Conservation (phyloP, 2,888 invertebrate genomes). For the Tetragnatha montana region DNA sequence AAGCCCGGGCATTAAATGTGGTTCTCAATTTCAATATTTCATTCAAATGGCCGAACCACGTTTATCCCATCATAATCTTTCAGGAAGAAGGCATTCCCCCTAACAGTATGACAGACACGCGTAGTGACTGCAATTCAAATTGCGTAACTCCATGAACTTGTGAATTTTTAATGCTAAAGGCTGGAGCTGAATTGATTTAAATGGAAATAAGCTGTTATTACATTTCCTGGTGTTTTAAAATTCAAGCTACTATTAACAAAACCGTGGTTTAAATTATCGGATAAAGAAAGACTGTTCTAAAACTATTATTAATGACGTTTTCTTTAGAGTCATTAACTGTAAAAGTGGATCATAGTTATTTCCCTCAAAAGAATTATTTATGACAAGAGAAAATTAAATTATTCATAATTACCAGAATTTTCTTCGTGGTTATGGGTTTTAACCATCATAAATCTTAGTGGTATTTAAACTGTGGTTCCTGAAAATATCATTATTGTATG, state of each 20-base stretch:
- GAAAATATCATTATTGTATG: too few species aligned
- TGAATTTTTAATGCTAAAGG: slow-evolving; percentile 52
- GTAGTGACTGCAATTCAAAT: slow-evolving; percentile 42
- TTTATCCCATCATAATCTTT: slow-evolving; percentile 34
- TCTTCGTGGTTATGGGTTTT: neutral
- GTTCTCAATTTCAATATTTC: slow-evolving; percentile 58
- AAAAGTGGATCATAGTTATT: neutral
- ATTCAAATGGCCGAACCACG: slow-evolving; percentile 33
- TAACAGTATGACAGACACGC: slow-evolving; percentile 20
- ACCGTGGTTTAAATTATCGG: slow-evolving; percentile 19
- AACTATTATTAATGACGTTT: slow-evolving; percentile 42
- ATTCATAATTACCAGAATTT: slow-evolving; percentile 31
- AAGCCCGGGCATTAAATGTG: slow-evolving; percentile 35
- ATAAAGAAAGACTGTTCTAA: neutral
- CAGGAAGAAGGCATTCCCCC: slow-evolving; percentile 56
- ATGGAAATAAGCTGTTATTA: slow-evolving; percentile 35
- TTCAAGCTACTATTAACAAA: slow-evolving; percentile 18
- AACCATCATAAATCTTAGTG: neutral
- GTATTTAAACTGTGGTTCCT: neutral
- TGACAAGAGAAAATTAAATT: slow-evolving; percentile 21
- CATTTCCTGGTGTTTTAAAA: slow-evolving; percentile 35
- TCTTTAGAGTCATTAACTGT: slow-evolving; percentile 35
- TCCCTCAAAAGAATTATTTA: slow-evolving; percentile 2
- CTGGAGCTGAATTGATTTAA: slow-evolving; percentile 6
- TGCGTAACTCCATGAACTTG: neutral